Conservation (phyloP, 1,140 invertebrate genomes). For the Euwallacea similis region DNA sequence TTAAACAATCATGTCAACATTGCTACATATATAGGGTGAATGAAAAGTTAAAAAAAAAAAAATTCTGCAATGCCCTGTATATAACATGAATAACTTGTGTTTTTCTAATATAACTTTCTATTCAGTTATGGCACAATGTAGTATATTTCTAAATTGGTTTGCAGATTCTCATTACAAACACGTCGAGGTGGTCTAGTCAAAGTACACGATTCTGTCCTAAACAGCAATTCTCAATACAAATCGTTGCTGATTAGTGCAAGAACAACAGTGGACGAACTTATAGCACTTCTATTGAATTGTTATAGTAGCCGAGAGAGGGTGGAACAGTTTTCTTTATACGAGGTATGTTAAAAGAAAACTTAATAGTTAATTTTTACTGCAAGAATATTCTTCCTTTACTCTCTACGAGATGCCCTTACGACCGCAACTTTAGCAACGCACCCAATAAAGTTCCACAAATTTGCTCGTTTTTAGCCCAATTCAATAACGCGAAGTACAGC, state of each 20-base stretch:
- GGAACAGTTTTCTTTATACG: slow-evolving; percentile 85
- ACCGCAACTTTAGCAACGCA: no score
- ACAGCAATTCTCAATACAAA: slow-evolving; percentile 91
- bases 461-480: no score
- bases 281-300: slow-evolving; percentile 82
- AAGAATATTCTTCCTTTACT: no score
- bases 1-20: background rate
- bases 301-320: slow-evolving; percentile 81
- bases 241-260: slow-evolving; percentile 84
- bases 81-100: no score
- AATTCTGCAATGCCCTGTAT: background rate
- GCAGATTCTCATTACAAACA: slow-evolving; percentile 84
- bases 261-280: slow-evolving; percentile 87
- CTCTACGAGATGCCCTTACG: no score
- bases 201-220: slow-evolving; percentile 86
- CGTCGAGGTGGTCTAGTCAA: slow-evolving; percentile 83
- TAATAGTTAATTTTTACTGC: no score
- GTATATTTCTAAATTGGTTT: slow-evolving; percentile 40
- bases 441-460: no score
- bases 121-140: no score
- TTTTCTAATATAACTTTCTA: no score
- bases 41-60: background rate
- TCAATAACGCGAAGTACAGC: no score
- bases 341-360: slow-evolving; percentile 53
- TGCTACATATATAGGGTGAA: no score